Evolutionary conservation across 2,797 vertebrate genomes (phyloP).

Genomic region (Sebastiscus albofasciatus): DNA sequence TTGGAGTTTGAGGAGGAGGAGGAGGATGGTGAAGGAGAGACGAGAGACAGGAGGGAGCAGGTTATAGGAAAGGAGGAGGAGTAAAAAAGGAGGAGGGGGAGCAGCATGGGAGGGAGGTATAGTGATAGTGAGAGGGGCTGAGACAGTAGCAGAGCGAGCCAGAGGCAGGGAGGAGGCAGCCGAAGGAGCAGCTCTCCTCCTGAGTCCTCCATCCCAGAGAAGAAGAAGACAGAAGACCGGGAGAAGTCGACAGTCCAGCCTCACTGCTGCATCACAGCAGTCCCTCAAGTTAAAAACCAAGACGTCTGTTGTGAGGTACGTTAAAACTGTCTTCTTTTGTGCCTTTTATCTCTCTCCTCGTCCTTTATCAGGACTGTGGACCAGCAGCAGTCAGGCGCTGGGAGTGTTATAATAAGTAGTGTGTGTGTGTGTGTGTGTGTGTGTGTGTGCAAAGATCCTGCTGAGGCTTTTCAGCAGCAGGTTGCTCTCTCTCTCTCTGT

Average conservation of each 20-base stretch:
- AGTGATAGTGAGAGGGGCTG: slow-evolving; percentile 73
- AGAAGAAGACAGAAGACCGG: slow-evolving; percentile 47
- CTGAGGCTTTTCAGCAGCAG: slow-evolving; percentile 53
- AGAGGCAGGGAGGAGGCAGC: slow-evolving; percentile 64
- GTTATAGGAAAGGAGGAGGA: slow-evolving; percentile 67
- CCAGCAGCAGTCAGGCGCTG: slow-evolving; percentile 33
- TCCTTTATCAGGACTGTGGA: slow-evolving; percentile 26
- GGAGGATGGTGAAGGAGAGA: slow-evolving; percentile 35
- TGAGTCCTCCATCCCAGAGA: slow-evolving; percentile 61
- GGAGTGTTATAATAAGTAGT: slow-evolving; percentile 23
- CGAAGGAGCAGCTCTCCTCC: slow-evolving; percentile 66
- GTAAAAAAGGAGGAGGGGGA: slow-evolving; percentile 41
- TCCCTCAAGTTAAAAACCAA: slow-evolving; percentile 56
- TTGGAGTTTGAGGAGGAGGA: slow-evolving; percentile 49
- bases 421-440: slow-evolving; percentile 15
- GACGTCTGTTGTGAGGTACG: slow-evolving; percentile 62
- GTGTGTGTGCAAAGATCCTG: slow-evolving; percentile 32
- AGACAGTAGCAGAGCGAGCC: slow-evolving; percentile 65
- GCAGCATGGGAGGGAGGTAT: slow-evolving; percentile 60
- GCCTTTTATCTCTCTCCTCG: slow-evolving; percentile 11
- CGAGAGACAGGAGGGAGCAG: slow-evolving; percentile 49
- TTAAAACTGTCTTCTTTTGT: slow-evolving; percentile 37
- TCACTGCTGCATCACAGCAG: slow-evolving; percentile 23
- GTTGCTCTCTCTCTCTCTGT: slow-evolving; percentile 27
- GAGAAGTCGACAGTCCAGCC: slow-evolving; percentile 41